These are phyloP conservation scores for Protonibea diacanthus DNA, from an alignment of 2,797 vertebrate genomes.

Conservation along the genomic window DNA sequence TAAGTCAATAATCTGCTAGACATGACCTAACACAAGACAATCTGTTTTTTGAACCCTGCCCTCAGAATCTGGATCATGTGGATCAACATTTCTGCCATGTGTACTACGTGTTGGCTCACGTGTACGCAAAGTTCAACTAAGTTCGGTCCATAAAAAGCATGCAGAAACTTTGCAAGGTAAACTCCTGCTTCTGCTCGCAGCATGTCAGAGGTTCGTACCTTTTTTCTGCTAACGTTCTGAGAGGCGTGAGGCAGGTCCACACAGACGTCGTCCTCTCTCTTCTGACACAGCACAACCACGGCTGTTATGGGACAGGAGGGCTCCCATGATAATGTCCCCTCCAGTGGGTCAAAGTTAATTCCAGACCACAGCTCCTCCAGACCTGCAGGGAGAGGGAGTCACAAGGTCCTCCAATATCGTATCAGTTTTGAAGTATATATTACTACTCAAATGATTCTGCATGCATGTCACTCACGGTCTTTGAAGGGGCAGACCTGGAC, in stretches of 20 bases:
- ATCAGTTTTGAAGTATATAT: neutral
- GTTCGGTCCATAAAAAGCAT: neutral
- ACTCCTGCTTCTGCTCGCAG: neutral
- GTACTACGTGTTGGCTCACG: neutral
- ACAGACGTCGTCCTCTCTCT: conserved; percentile 54
- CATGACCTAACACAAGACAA: neutral
- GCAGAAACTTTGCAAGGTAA: neutral
- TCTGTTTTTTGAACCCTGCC: neutral
- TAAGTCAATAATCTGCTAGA: neutral
- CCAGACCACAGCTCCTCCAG: conserved; percentile 84
- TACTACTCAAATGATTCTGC: accelerated
- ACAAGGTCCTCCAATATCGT: neutral
- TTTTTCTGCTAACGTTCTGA: conserved; percentile 63
- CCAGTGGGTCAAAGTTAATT: conserved; percentile 77
- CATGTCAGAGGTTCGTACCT: conserved; percentile 59
- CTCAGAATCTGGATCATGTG: neutral
- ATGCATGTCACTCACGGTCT: conserved; percentile 83
- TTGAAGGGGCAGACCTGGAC: conserved; percentile 91
- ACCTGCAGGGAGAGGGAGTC: conserved; percentile 52
- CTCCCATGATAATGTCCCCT: conserved; percentile 79
- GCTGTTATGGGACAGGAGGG: conserved; percentile 73
- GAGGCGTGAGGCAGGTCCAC: conserved; percentile 70
- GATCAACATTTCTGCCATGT: neutral
- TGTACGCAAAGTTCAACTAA: neutral
- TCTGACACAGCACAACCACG: conserved; percentile 72